These are phyloP conservation scores for Teleogryllus occipitalis DNA, from an alignment of 1,140 invertebrate genomes.

Conservation along the genomic window DNA sequence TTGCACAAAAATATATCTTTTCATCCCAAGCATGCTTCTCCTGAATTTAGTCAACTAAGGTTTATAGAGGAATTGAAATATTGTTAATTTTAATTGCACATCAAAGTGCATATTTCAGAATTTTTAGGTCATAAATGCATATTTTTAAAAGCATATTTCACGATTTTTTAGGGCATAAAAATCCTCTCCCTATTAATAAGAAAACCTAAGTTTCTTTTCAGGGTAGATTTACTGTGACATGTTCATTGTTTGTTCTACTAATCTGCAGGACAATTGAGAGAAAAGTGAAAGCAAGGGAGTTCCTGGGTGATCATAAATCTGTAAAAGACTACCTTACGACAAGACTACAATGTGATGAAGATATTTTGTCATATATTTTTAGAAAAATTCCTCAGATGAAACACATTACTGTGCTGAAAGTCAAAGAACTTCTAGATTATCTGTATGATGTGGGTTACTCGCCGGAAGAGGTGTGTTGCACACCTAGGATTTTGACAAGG, in stretches of 20 bases:
- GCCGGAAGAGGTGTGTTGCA: conserved; percentile 37
- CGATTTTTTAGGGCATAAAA: no score
- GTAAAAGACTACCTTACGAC: conserved; percentile 40
- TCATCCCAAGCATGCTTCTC: no score
- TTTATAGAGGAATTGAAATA: no score
- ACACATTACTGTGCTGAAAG: conserved; percentile 39
- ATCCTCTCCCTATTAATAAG: no score
- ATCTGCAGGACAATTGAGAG: conserved; percentile 36
- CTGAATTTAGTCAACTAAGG: no score
- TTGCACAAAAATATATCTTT: no score
- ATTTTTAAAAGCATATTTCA: no score
- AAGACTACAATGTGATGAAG: conserved; percentile 35
- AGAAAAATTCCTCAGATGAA: conserved; percentile 37
- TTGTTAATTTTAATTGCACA: no score
- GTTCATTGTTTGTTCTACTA: neutral
- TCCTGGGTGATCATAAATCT: conserved; percentile 33
- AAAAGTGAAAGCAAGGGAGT: conserved; percentile 35
- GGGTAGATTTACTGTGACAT: no score
- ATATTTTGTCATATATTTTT: conserved; percentile 35
- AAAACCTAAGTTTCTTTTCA: no score
- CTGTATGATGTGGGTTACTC: conserved; percentile 39
- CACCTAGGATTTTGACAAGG: conserved; percentile 42
- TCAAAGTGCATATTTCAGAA: no score
- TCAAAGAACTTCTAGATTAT: conserved; percentile 43
- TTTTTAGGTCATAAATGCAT: no score